A percentile compares a stretch with the other conserved stretches of the same genome.
Conservation (phyloP, 2,888 invertebrate species). For the Bruchidius siliquastri region DNA sequence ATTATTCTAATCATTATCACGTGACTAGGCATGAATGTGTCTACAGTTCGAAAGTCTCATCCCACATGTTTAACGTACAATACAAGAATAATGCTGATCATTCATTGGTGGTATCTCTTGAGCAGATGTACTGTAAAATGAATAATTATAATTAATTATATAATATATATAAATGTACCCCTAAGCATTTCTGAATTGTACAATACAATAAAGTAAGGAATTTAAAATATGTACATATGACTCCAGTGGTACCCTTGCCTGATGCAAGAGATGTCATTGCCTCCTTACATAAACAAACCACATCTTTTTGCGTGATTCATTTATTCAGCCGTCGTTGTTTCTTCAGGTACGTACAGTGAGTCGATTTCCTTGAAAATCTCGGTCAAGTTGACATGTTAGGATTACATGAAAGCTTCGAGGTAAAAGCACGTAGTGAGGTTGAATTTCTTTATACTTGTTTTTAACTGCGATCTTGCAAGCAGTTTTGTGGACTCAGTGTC, state of each 20-base stretch:
- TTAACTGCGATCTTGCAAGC: not conserved
- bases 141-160: too few species aligned
- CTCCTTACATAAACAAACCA: not conserved
- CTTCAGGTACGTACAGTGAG: not conserved
- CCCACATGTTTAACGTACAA: too few species aligned
- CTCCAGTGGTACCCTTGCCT: not conserved
- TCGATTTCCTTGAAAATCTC: not conserved
- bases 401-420: not conserved
- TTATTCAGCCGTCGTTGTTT: not conserved
- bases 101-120: too few species aligned
- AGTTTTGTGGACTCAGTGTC: not conserved
- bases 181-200: too few species aligned
- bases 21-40: too few species aligned
- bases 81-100: too few species aligned
- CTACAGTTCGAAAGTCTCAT: too few species aligned
- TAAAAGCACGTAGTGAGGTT: not conserved
- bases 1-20: too few species aligned
- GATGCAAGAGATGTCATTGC: not conserved
- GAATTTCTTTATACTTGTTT: not conserved
- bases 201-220: too few species aligned
- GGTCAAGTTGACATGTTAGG: not conserved
- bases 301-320: not conserved
- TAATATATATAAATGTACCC: too few species aligned
- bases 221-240: too few species aligned
- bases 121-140: too few species aligned